These are phyloP conservation scores for Agapostemon virescens DNA, from an alignment of 2,888 invertebrate species.

Conservation along the genomic window DNA sequence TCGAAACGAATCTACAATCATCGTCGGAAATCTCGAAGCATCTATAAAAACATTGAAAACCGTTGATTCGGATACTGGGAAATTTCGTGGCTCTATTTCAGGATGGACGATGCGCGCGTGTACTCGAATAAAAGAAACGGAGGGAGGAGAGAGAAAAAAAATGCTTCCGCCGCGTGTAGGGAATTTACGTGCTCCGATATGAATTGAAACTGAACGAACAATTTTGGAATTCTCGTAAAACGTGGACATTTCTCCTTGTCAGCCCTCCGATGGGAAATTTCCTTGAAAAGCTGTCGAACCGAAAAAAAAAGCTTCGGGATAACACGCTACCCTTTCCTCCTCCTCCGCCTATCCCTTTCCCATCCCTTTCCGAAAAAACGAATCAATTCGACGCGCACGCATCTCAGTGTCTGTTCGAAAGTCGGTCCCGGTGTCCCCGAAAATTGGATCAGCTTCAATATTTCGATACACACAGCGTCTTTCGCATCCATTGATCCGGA, in stretches of 20 bases:
- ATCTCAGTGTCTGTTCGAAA: conserved; percentile 18
- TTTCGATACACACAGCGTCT: conserved; percentile 14
- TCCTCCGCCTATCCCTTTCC: too few relatives aligned
- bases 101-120: not conserved
- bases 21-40: too few relatives aligned
- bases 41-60: too few relatives aligned
- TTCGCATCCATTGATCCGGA: not conserved
- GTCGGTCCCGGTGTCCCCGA: conserved; percentile 5
- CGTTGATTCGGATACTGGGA: too few relatives aligned
- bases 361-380: conserved; percentile 17
- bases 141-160: not conserved
- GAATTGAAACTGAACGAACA: conserved; percentile 13
- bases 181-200: conserved; percentile 1
- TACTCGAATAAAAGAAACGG: conserved; percentile 1
- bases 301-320: conserved; percentile 27
- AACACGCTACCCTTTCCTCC: not conserved
- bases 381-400: conserved; percentile 36
- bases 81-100: conserved; percentile 19
- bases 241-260: conserved; percentile 10
- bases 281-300: conserved; percentile 25
- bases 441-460: conserved; percentile 49
- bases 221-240: conserved; percentile 19
- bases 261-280: conserved; percentile 22
- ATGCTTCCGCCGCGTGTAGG: not conserved
- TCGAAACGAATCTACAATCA: too few relatives aligned